Evolutionary conservation across 2,797 vertebrate species (phyloP), one percentile per base, ranked within the genome.

Genomic region (Lagocephalus sceleratus): DNA sequence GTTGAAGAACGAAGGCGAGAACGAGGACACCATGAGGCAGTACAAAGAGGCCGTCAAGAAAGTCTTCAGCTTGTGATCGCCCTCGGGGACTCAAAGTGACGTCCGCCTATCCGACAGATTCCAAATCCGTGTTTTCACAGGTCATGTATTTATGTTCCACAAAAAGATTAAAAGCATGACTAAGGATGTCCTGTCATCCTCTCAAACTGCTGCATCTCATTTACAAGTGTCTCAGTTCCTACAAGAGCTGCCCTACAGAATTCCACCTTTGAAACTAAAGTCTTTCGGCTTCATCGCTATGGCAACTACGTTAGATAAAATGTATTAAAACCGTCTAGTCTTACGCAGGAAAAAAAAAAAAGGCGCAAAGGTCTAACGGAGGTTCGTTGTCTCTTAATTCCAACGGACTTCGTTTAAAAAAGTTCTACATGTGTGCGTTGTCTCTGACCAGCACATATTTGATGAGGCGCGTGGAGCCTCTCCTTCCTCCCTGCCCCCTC

Each of bases 41-140:
- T 99, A 98, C 87, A 96, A 94, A 75, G 91, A 98, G 56, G 92
- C 93, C 0, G 95, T 98, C 46, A 94, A 92, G 85, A 95, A 90
- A 65, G 70, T 97, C 0, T 38, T 98, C 11, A 73, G 69, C 38
- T 54, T 92, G 65, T 87, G 54, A 83, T n/a, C 5, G 12, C 19
- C 45, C 66, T 7, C 11, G 29, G 40, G 39, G 20, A 58, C 14
- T n/a, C 40, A 59, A 52, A 50, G 44, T 47, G 49, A 50, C 17
- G 32, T 3, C 4, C 32, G 32, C 32, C 5, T 10, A 35, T 14
- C 11, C 32, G 1, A 14, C 32, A 1, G 3, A 5, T 35, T 35
- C 32, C 32, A 10, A 35, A 35, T 35, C 32, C 1, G 14, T 14
- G 14, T 35, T 35, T 35, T 10, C 32, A 35, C 32, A 35, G 11